Base-by-base conservation (phyloP, 2,113 vertebrate species). In the Regulus satrapa region DNA sequence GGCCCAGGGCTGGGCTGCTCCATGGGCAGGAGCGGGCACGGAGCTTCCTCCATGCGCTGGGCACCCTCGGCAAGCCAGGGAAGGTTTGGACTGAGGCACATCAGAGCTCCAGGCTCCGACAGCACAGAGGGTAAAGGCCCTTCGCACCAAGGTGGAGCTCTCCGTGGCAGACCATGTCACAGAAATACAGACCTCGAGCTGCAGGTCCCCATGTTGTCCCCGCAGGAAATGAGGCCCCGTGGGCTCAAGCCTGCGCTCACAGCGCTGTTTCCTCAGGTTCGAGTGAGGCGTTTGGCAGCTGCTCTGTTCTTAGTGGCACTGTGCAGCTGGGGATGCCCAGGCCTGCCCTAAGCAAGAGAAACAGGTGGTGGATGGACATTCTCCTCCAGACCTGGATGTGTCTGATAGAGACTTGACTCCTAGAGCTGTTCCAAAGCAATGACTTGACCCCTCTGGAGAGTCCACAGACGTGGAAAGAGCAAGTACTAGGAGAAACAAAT, bases 371-470 rank as follows among this genome's bases (percentile, higher is more conserved):
- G 11, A n/a, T 29, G 18, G 40, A 79, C 29, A 19, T 51, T 34
- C 7, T 76, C 25, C 40, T 83, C 51, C 75, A 66, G 38, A 58
- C 5, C 32, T 38, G 34, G 36, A 36, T 36, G 48, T 64, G 45
- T 38, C 36, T 13, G 14, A 31, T 5, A 61, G 43, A 63, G 24
- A 18, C 26, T 64, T 17, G 4, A 63, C 31, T 46, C 16, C 26
- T 49, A 32, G 8, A 55, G 38, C 21, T 83, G 32, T 63, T 88
- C 67, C 72, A 83, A n/a, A 78, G 43, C 20, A 80, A n/a, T 0
- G 0, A 4, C 24, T 55, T 23, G 7, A 26, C 32, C 52, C 12
- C 54, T 66, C 43, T 4, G 2, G 16, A 3, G 10, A 61, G 26
- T 12, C 28, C 36, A 20, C 20, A 54, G 67, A 64, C 0, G 0